Base-by-base conservation (phyloP, 2,797 vertebrate species). In the Lerista edwardsae region DNA sequence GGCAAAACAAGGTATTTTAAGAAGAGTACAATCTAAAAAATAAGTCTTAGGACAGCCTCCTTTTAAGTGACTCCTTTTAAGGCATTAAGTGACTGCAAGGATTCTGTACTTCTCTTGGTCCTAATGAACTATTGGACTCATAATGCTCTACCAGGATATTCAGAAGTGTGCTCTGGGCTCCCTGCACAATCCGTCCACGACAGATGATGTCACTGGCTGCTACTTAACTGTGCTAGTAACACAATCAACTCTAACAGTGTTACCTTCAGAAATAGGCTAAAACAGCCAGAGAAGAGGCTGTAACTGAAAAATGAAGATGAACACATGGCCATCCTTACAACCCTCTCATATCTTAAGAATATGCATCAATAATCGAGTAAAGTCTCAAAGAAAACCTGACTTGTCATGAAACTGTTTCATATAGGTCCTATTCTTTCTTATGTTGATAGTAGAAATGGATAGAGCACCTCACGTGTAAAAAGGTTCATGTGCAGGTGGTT, bases 81-180 rank as follows among this genome's bases (percentile, higher is more conserved):
- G n/a, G 72, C 14, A 79, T 67, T 82, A 84, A 34, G 57, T 25
- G 1, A 86, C 15, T 39, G 15, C 34, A 64, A 61, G 25, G 57
- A 84, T 23, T 92, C 80, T 92, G 88, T 90, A 41, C 7, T 29
- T 84, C 75, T 82, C 31, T 2, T 2, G 31, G 36, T 65, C 21
- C 51, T 89, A 91, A 59, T 0, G 64, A 75, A 31, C 11, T 76
- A 79, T 69, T 36, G 79, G 47, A 21, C 34, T 2, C 61, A 19
- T 73, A 80, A 75, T 25, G 67, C 51, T 80, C 81, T n/a, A 79
- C 55, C 74, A 55, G 61, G 2, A 72, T 67, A 41, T 12, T 9
- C 17, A 23, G 31, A 9, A 21, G 34, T 9, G 68, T 71, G 21
- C 77, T 64, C 44, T 68, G 51, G 76, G 14, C 9, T 14, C 0